Base-by-base conservation (phyloP, 2,797 vertebrate species). In the Hapalemur alaotrensis region DNA sequence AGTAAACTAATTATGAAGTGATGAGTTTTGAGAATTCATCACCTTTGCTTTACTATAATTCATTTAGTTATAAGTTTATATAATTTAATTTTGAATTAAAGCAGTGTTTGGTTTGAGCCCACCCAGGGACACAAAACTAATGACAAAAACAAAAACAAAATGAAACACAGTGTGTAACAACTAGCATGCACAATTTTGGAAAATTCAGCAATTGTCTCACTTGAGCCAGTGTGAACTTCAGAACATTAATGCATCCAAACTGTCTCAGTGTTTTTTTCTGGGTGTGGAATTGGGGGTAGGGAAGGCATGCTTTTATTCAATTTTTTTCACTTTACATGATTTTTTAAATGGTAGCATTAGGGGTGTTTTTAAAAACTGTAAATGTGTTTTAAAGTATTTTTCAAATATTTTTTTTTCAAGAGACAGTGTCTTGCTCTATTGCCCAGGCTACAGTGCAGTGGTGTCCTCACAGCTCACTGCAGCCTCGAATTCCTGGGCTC, bases 21-120 rank as follows among this genome's bases (percentile, higher is more conserved):
- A 35, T 79, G 63, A 35, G 3, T 38, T 54, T 87, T 87, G 57
- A 82, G 17, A 69, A 50, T 35, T 28, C 67, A 46, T 91, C 35
- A 32, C n/a, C 18, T 41, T 85, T 70, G 12, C 50, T 85, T 89
- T 75, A 67, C 30, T 79, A 38, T 28, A 89, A 65, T 70, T 46
- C 48, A 85, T 76, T 82, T 91, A 25, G 30, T 48, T 73, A 13
- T 81, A 54, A 54, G 12, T 52, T 65, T 93, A 79, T 59, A 35
- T 86, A n/a, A 73, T 80, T 91, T 50, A 48, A 70, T 82, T 87
- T 82, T 82, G 63, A 83, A 94, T 70, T 59, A 86, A 79, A 82
- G 9, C 30, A 30, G n/a, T 73, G 63, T n/a, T 65, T 17, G 32
- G 63, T 65, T n/a, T n/a, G 63, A n/a, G 32, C 63, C 32, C 30